phyloP scores from a whole-genome alignment of 2,113 vertebrate genomes.

The Limanda limanda region DNA sequence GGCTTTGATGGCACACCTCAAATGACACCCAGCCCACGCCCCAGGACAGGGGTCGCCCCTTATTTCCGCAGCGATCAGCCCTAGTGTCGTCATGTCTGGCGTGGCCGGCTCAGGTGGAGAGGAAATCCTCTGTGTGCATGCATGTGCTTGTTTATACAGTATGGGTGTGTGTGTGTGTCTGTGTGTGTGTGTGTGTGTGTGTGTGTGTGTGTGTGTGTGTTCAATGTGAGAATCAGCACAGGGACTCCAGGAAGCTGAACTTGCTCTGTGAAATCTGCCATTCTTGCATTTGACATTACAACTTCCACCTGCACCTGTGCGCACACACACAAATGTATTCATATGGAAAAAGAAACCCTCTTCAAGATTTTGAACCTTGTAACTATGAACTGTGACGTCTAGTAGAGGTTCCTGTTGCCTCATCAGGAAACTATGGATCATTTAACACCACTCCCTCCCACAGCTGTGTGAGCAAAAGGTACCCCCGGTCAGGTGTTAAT shows the following conservation, averaged over 20 bases:
- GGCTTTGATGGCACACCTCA: conserved; percentile 63
- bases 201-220: conserved; percentile 4
- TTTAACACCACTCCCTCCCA: conserved; percentile 17
- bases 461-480: conserved; percentile 26
- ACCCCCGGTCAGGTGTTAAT: conserved; percentile 13
- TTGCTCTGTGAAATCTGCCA: conserved; percentile 1
- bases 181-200: neutral
- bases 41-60: conserved; percentile 42
- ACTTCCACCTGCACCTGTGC: conserved; percentile 1
- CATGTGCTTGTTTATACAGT: no score
- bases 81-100: conserved; percentile 66
- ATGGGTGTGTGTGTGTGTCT: neutral
- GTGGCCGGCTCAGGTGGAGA: conserved; percentile 43
- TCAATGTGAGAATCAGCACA: neutral
- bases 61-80: conserved; percentile 51
- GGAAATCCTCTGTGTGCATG: conserved; percentile 18
- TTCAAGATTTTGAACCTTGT: neutral
- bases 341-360: neutral
- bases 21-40: conserved; percentile 51
- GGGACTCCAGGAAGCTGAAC: conserved; percentile 1
- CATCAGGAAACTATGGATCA: conserved; percentile 53
- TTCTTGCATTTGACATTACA: conserved; percentile 21
- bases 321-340: no score
- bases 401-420: conserved; percentile 49
- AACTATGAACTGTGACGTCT: conserved; percentile 32